Evolutionary conservation across 2,888 invertebrate species (phyloP).

Genomic region (Dynastes tityus): DNA sequence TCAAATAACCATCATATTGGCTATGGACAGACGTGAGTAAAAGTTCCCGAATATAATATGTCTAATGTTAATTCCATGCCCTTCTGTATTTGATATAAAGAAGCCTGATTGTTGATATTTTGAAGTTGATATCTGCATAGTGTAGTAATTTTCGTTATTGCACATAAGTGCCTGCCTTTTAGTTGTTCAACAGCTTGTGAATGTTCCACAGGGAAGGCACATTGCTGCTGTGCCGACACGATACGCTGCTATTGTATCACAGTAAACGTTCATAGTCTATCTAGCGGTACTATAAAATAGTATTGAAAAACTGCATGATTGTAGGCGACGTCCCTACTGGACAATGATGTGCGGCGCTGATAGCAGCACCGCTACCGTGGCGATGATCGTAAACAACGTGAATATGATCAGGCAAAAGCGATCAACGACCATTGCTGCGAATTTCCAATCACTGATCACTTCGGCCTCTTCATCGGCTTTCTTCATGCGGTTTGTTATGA

Average conservation of each 20-base stretch:
- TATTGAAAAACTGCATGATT: conserved; percentile 58
- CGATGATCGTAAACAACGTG: conserved; percentile 93
- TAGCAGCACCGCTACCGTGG: conserved; percentile 91
- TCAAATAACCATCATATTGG: too few relatives aligned
- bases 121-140: neutral
- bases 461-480: conserved; percentile 95
- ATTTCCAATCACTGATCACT: conserved; percentile 97
- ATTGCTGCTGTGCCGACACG: conserved; percentile 68
- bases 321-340: conserved; percentile 76
- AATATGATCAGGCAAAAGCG: conserved; percentile 96
- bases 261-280: conserved; percentile 68
- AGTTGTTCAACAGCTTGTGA: conserved; percentile 69
- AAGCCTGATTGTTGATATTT: too few relatives aligned
- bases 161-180: conserved; percentile 71
- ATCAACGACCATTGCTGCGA: conserved; percentile 98
- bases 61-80: neutral
- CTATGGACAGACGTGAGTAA: neutral
- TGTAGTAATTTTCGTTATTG: conserved; percentile 49
- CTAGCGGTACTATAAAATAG: conserved; percentile 61
- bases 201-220: conserved; percentile 70
- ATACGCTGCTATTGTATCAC: conserved; percentile 69
- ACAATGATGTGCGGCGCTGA: conserved; percentile 97
- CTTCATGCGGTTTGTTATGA: conserved; percentile 94
- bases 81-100: too few relatives aligned
- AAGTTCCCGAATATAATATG: neutral